These are phyloP conservation scores for Linepithema humile DNA, from an alignment of 1,140 invertebrate species.

Conservation along the genomic window DNA sequence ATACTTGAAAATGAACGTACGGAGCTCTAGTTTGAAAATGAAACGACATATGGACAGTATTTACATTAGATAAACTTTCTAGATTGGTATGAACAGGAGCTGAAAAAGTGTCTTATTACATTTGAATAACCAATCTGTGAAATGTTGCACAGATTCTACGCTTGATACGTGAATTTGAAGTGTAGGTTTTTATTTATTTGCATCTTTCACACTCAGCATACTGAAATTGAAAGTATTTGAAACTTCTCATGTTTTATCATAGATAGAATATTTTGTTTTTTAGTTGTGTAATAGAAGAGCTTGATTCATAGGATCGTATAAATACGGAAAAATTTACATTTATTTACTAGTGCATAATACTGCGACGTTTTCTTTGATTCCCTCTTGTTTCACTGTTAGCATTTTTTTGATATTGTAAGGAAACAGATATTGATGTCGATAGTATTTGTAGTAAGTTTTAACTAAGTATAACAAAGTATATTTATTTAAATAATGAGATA, in stretches of 20 bases:
- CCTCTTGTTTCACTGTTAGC: neutral
- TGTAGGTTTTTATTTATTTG: neutral
- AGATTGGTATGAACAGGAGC: neutral
- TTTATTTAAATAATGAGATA: neutral
- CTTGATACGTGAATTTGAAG: neutral
- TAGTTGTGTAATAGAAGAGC: conserved; percentile 1
- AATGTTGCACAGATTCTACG: conserved; percentile 6
- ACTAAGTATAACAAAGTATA: conserved; percentile 7
- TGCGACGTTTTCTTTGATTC: conserved; percentile 7
- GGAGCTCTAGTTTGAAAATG: neutral
- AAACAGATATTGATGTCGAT: neutral
- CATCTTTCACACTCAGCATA: conserved; percentile 17
- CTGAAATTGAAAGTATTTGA: conserved; percentile 6
- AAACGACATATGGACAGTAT: conserved; percentile 10
- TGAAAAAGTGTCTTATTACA: neutral
- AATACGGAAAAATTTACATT: neutral
- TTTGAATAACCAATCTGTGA: neutral
- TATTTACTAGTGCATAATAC: conserved; percentile 9
- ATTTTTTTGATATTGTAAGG: neutral
- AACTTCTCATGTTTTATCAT: conserved; percentile 7
- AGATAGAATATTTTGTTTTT: conserved; percentile 31
- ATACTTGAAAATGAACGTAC: neutral
- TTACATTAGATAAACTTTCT: neutral
- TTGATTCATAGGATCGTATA: neutral
- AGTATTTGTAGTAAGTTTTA: neutral